These are phyloP conservation scores for Macrosoma leucophasiata DNA, from an alignment of 2,888 invertebrate genomes.

Conservation along the genomic window DNA sequence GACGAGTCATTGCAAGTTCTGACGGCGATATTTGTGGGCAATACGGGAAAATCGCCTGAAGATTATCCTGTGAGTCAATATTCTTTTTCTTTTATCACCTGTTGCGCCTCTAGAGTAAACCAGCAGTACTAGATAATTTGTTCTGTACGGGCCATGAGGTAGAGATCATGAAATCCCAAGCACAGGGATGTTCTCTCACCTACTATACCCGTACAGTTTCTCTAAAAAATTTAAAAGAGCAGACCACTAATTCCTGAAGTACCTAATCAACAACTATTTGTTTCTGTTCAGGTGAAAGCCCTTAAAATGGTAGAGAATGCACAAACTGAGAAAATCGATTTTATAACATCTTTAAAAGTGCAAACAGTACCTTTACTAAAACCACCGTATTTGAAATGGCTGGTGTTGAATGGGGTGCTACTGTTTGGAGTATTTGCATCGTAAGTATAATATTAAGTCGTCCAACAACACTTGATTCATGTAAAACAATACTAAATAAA, in stretches of 20 bases:
- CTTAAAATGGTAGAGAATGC: conserved; percentile 33
- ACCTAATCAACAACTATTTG: no score
- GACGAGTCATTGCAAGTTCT: conserved; percentile 79
- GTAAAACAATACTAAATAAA: no score
- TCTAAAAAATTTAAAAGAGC: no score
- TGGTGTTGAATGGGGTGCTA: conserved; percentile 70
- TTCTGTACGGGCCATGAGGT: no score
- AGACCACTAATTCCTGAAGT: no score
- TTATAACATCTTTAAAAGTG: conserved; percentile 53
- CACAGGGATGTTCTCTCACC: neutral
- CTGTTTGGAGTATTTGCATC: conserved; percentile 80
- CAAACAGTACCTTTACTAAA: conserved; percentile 74
- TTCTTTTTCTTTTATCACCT: neutral
- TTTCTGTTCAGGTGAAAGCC: conserved; percentile 54
- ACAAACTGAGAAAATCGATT: conserved; percentile 33
- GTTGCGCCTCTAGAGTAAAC: no score
- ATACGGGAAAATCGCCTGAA: conserved; percentile 47
- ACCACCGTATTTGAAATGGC: conserved; percentile 70
- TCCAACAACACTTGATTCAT: no score
- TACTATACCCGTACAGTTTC: neutral
- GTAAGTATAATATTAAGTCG: no score
- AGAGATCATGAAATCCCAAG: no score
- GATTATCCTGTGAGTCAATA: conserved; percentile 66
- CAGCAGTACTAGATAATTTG: no score
- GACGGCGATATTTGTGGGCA: conserved; percentile 72